phyloP scores from a whole-genome alignment of 1,140 invertebrate species.

The Saccostrea echinata region DNA sequence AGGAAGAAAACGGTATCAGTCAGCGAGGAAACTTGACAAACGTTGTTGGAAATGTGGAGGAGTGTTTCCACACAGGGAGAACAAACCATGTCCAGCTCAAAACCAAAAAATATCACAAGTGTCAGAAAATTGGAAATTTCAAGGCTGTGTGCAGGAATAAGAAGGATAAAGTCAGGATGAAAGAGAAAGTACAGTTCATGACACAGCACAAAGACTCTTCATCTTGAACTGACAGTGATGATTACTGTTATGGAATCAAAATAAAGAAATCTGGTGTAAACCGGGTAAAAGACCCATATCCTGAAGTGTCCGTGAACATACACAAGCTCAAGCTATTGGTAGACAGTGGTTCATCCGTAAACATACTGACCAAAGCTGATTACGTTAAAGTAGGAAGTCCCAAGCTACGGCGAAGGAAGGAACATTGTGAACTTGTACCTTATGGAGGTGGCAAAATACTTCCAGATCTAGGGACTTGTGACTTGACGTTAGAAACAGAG shows the following conservation, averaged over 20 bases:
- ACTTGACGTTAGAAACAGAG: conserved; percentile 20
- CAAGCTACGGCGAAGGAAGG: not conserved
- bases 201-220: not conserved
- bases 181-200: not conserved
- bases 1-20: not conserved
- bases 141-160: not conserved
- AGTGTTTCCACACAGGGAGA: conserved; percentile 1
- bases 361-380: conserved; percentile 23
- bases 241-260: conserved; percentile 42
- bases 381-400: conserved; percentile 21
- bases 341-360: conserved; percentile 42
- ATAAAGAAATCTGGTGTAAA: not conserved
- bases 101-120: conserved; percentile 1
- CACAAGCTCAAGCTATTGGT: not conserved
- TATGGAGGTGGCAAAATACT: conserved; percentile 39
- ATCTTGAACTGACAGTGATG: not conserved
- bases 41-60: conserved; percentile 39
- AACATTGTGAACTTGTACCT: conserved; percentile 18
- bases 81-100: conserved; percentile 16
- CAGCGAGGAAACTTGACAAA: not conserved
- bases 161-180: not conserved
- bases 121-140: conserved; percentile 8
- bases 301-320: not conserved
- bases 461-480: conserved; percentile 34
- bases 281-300: conserved; percentile 5